phyloP scores from a whole-genome alignment of 2,113 vertebrate genomes.

The Rhabdomys dilectus region DNA sequence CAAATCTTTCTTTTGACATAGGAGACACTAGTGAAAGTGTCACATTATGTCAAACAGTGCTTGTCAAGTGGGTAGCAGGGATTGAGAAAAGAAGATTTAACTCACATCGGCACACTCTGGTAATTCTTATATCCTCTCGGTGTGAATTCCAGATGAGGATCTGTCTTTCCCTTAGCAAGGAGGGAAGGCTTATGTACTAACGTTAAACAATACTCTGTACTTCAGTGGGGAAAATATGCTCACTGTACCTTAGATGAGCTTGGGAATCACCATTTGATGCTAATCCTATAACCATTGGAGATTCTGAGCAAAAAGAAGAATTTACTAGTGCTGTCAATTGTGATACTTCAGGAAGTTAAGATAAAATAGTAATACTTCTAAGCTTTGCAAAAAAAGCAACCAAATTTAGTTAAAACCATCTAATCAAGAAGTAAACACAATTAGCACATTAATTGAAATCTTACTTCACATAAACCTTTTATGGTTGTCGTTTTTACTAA shows the following conservation, averaged over 20 bases:
- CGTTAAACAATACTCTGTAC: background rate
- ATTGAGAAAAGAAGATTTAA: background rate
- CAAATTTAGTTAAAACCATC: slow-evolving; percentile 69
- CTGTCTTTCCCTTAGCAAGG: background rate
- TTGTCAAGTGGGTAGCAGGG: background rate
- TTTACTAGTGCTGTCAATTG: slow-evolving; percentile 43
- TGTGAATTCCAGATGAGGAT: background rate
- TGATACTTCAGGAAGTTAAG: slow-evolving; percentile 74
- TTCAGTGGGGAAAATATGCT: slow-evolving; percentile 46
- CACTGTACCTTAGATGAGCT: slow-evolving; percentile 29
- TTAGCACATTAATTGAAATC: slow-evolving; percentile 80
- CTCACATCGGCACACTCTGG: background rate
- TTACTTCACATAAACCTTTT: slow-evolving; percentile 59
- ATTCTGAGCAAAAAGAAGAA: slow-evolving; percentile 66
- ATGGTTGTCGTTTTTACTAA: slow-evolving; percentile 21
- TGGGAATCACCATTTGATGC: slow-evolving; percentile 49
- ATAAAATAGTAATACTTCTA: slow-evolving; percentile 66
- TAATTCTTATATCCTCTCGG: background rate
- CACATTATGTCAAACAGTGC: background rate
- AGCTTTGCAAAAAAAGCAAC: slow-evolving; percentile 78
- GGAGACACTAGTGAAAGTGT: background rate
- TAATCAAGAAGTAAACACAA: slow-evolving; percentile 75
- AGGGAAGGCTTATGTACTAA: background rate
- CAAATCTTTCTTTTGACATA: background rate
- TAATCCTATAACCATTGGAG: slow-evolving; percentile 47